Conservation (phyloP, 2,888 invertebrate species). For the Papilio elwesi region DNA sequence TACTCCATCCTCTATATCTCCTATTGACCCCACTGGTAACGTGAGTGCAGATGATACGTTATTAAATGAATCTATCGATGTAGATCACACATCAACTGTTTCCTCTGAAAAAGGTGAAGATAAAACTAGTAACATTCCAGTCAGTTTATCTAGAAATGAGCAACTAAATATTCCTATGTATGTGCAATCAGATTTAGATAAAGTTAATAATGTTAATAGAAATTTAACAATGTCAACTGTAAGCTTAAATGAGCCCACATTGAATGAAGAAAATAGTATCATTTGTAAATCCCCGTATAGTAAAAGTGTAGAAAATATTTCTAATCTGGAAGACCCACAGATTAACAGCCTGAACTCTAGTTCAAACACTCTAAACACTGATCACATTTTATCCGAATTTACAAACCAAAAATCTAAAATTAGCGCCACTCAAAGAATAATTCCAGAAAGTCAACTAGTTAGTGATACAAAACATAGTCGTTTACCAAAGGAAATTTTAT, state of each 20-base stretch:
- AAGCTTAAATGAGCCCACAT: conserved; percentile 62
- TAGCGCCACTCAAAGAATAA: conserved; percentile 64
- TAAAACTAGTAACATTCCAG: conserved; percentile 7
- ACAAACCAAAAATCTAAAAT: conserved; percentile 66
- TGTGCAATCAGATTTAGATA: conserved; percentile 41
- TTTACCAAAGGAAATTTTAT: conserved; percentile 71
- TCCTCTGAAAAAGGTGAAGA: conserved; percentile 24
- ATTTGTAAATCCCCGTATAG: conserved; percentile 59
- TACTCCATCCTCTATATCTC: conserved; percentile 23
- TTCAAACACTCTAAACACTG: conserved; percentile 61
- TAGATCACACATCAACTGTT: conserved; percentile 21
- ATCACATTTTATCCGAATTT: conserved; percentile 68
- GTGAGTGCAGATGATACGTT: conserved; percentile 1
- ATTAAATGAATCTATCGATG: background rate
- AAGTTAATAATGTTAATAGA: conserved; percentile 45
- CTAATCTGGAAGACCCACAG: conserved; percentile 45
- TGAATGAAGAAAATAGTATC: conserved; percentile 46
- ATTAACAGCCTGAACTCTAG: conserved; percentile 47
- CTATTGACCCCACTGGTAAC: conserved; percentile 16
- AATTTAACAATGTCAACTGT: conserved; percentile 62
- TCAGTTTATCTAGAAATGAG: conserved; percentile 22
- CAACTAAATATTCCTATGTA: conserved; percentile 21
- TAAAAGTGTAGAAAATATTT: conserved; percentile 72
- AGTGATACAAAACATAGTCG: conserved; percentile 60
- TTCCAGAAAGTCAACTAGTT: conserved; percentile 54